Evolutionary conservation across 2,888 invertebrate genomes (phyloP).

Genomic region (Pardosa pseudoannulata): DNA sequence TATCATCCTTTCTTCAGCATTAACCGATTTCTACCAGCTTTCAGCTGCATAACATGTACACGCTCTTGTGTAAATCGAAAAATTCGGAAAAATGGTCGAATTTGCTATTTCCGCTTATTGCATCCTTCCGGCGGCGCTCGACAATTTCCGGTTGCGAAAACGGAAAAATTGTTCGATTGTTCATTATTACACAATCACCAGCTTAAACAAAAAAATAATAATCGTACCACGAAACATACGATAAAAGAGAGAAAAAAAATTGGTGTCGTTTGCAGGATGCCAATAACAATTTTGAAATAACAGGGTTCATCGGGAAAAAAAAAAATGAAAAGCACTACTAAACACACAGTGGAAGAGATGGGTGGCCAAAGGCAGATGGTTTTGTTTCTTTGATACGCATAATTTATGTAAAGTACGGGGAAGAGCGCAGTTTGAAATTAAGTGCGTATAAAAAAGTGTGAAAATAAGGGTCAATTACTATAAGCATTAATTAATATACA

Average conservation of each 20-base stretch:
- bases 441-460: neutral
- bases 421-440: neutral
- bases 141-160: constrained; percentile 38
- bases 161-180: constrained; percentile 29
- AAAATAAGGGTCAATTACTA: no score
- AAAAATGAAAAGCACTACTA: no score
- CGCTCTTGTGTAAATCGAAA: neutral
- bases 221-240: neutral
- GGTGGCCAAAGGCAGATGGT: neutral
- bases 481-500: no score
- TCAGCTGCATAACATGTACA: neutral
- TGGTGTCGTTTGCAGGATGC: constrained; percentile 10
- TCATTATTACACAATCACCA: neutral
- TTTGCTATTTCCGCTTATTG: neutral
- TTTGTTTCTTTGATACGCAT: neutral
- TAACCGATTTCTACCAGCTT: no score
- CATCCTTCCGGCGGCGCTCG: constrained; percentile 24
- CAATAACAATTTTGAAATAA: constrained; percentile 14
- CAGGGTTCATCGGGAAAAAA: neutral
- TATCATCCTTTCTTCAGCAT: no score
- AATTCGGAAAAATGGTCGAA: neutral
- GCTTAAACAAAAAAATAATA: neutral
- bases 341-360: neutral
- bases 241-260: neutral
- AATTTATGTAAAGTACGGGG: neutral